phyloP scores from a whole-genome alignment of 2,888 invertebrate genomes.

The Tricholauxania praeusta region DNA sequence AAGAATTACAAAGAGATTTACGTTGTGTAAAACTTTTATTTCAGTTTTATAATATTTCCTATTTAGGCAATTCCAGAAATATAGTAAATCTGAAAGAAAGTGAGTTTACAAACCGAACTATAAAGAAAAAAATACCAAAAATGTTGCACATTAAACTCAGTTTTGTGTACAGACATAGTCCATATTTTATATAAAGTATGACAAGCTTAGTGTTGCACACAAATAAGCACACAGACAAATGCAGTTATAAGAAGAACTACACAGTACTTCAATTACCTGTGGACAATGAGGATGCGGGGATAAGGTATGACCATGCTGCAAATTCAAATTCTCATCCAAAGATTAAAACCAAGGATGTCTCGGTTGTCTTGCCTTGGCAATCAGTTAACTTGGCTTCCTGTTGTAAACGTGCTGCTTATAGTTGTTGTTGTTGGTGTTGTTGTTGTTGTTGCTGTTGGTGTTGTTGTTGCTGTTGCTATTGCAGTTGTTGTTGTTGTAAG shows the following conservation, averaged over 20 bases:
- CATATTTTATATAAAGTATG: neutral
- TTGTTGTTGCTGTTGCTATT: constrained; percentile 28
- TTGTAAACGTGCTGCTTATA: constrained; percentile 19
- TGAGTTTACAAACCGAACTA: constrained; percentile 2
- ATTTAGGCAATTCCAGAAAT: no score
- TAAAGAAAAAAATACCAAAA: no score
- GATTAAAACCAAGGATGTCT: no score
- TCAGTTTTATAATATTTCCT: no score
- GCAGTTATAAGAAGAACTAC: neutral
- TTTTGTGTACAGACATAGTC: constrained; percentile 21
- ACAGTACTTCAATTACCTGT: no score
- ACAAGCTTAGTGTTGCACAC: neutral
- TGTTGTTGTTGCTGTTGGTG: constrained; percentile 10
- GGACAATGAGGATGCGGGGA: neutral
- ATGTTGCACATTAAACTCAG: constrained; percentile 26
- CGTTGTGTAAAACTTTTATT: no score
- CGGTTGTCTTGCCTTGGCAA: no score
- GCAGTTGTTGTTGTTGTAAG: constrained; percentile 10
- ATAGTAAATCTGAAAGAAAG: no score
- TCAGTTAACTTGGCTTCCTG: no score
- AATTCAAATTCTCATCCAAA: no score
- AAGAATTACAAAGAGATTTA: no score
- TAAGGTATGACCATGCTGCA: no score
- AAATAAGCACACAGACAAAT: constrained; percentile 31
- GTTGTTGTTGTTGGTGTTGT: constrained; percentile 23